phyloP scores from a whole-genome alignment of 2,888 invertebrate genomes.

The Dynastes maya region DNA sequence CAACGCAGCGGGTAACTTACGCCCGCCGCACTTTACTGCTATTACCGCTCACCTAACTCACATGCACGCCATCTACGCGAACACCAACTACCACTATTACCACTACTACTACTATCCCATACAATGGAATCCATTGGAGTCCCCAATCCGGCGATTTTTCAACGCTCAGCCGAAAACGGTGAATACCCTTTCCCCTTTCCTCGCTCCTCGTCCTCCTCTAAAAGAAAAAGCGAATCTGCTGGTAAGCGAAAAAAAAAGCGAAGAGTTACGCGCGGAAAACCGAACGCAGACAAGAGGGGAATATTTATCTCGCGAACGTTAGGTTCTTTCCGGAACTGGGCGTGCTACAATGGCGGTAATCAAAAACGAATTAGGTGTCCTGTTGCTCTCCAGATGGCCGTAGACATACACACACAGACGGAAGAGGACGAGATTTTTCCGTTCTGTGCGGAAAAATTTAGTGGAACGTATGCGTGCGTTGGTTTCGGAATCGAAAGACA shows the following conservation, averaged over 20 bases:
- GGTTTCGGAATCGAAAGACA: neutral
- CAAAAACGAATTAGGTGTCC: slow-evolving; percentile 44
- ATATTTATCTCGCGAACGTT: slow-evolving; percentile 18
- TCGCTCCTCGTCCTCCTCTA: neutral
- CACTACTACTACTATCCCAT: neutral
- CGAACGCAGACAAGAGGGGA: slow-evolving; percentile 10
- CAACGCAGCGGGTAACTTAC: slow-evolving; percentile 4
- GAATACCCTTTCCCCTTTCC: neutral
- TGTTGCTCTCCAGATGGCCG: slow-evolving; percentile 26
- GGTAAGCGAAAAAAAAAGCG: no score
- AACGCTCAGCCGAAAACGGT: neutral
- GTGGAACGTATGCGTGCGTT: neutral
- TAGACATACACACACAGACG: neutral
- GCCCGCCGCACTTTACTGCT: slow-evolving; percentile 22
- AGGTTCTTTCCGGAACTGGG: slow-evolving; percentile 11
- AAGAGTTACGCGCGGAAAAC: neutral
- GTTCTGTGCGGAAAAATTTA: no score
- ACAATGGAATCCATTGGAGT: neutral
- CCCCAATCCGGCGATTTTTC: no score
- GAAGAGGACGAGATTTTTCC: no score
- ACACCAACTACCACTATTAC: neutral
- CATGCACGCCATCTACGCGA: neutral
- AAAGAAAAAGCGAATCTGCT: neutral
- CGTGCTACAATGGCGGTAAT: slow-evolving; percentile 34
- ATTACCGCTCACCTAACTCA: slow-evolving; percentile 10